Percentiles rank a stretch among this genome's conserved stretches.
These are phyloP conservation scores for Bufo bufo DNA, from an alignment of 2,113 vertebrate genomes.

Conservation along the genomic window DNA sequence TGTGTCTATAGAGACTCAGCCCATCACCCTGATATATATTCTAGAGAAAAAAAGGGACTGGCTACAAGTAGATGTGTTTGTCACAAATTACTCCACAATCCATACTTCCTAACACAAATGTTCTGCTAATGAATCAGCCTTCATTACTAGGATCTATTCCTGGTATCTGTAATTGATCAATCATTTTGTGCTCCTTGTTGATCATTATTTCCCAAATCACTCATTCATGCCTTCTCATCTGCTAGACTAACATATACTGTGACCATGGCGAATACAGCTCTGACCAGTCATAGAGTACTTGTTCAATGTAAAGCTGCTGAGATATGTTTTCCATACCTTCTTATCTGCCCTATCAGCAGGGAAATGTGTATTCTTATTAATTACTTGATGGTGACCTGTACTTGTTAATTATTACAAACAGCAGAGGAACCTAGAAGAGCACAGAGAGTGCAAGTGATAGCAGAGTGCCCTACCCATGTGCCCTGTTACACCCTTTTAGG, in stretches of 20 bases:
- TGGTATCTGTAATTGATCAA: constrained; percentile 31
- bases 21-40: not conserved
- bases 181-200: constrained; percentile 41
- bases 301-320: not conserved
- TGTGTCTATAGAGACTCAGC: not conserved
- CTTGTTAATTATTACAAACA: not conserved
- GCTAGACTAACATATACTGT: constrained; percentile 50
- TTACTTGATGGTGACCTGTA: not conserved
- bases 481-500: too few species aligned
- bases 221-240: constrained; percentile 40
- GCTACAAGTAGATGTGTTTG: not conserved
- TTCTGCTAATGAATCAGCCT: constrained; percentile 26
- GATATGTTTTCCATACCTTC: not conserved
- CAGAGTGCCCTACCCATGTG: not conserved
- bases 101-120: not conserved
- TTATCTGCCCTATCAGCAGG: not conserved
- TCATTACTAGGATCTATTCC: constrained; percentile 5
- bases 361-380: not conserved
- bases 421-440: not conserved
- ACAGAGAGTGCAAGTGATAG: not conserved
- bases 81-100: constrained; percentile 6
- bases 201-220: constrained; percentile 47
- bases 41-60: not conserved
- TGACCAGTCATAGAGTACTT: not conserved
- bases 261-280: not conserved